These are phyloP conservation scores for Patiria pectinifera DNA, from an alignment of 53 echinoderm and acorn worm genomes.

Conservation along the genomic window DNA sequence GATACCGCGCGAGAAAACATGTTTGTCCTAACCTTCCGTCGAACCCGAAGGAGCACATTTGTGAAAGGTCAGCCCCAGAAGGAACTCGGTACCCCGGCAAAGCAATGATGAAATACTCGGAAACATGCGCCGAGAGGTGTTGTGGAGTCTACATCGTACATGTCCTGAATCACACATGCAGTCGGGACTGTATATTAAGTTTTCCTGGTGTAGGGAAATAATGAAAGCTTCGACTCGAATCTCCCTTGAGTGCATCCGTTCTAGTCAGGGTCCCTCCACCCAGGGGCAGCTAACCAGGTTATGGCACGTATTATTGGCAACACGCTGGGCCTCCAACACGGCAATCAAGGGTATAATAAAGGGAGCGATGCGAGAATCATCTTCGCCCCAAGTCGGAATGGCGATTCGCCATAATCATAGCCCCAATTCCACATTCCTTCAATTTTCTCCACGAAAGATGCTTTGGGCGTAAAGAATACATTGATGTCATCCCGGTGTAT, in stretches of 20 bases:
- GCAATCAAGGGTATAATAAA: not conserved
- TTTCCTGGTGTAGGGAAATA: not conserved
- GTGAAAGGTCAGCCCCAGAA: not conserved
- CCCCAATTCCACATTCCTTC: not conserved
- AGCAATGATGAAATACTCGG: not conserved
- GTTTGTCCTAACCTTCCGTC: not conserved
- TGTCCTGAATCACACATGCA: not conserved
- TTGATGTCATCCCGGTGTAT: not conserved
- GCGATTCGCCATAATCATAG: not conserved
- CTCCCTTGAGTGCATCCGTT: conserved; percentile 8
- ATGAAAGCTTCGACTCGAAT: not conserved
- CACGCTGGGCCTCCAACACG: not conserved
- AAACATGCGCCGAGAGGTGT: not conserved
- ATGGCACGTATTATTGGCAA: not conserved
- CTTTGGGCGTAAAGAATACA: not conserved
- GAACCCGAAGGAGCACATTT: not conserved
- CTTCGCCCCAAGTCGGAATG: not conserved
- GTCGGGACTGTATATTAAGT: not conserved
- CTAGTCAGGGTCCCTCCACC: not conserved
- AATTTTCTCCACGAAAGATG: not conserved
- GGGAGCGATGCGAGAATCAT: not conserved
- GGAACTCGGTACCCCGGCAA: not conserved
- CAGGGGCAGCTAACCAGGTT: not conserved
- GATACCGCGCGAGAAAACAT: not conserved
- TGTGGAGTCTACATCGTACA: not conserved